Conservation (phyloP, 2,888 invertebrate genomes). For the Andricus curvator region DNA sequence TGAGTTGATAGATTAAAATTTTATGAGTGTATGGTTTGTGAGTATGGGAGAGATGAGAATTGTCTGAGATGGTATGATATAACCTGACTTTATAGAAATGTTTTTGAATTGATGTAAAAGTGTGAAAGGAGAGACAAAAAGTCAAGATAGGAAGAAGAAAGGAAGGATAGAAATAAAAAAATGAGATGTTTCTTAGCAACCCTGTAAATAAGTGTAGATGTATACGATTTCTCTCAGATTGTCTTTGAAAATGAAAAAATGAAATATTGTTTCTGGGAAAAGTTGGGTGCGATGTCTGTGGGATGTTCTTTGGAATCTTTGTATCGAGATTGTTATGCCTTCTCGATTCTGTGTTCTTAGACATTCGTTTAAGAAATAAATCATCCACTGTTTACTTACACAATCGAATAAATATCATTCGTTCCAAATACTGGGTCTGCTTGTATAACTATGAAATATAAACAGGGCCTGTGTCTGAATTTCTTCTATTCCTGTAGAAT, state of each 20-base stretch:
- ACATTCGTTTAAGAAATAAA: constrained; percentile 49
- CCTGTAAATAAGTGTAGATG: constrained; percentile 59
- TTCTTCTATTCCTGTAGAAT: constrained; percentile 38
- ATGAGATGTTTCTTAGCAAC: background rate
- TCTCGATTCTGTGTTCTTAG: constrained; percentile 30
- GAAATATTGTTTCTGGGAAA: constrained; percentile 14
- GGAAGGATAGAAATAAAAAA: constrained; percentile 4
- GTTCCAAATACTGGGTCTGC: constrained; percentile 63
- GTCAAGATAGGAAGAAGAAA: background rate
- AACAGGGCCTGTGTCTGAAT: background rate
- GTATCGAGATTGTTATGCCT: constrained; percentile 40
- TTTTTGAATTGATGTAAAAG: constrained; percentile 13
- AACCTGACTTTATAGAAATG: background rate
- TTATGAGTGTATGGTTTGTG: background rate
- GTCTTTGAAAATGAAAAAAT: background rate
- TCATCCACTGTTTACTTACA: constrained; percentile 70
- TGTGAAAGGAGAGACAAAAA: background rate
- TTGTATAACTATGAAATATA: background rate
- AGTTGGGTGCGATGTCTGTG: background rate
- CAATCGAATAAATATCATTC: constrained; percentile 75
- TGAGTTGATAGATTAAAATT: background rate
- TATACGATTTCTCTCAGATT: constrained; percentile 50
- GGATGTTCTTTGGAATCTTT: constrained; percentile 3
- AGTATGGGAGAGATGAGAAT: background rate
- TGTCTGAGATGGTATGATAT: background rate